Evolutionary conservation across 2,888 invertebrate species (phyloP).

Genomic region (Rotaria macrura): DNA sequence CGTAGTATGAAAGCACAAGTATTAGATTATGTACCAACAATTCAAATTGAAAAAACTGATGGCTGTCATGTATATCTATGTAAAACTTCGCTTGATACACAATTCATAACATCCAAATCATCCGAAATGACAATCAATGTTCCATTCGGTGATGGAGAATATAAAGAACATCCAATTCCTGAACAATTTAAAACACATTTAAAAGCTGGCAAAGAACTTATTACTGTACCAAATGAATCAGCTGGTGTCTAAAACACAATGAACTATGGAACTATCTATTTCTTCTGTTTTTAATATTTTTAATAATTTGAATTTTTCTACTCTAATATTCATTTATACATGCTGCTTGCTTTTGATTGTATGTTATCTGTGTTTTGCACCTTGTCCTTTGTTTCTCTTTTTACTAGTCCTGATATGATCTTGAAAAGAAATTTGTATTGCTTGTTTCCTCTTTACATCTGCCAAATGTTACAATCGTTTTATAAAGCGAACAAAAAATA

Average conservation of each 20-base stretch:
- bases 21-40: slow-evolving; percentile 81
- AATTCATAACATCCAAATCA: slow-evolving; percentile 89
- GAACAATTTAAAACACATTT: slow-evolving; percentile 74
- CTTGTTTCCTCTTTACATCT: not conserved
- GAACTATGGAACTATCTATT: not conserved
- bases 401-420: not conserved
- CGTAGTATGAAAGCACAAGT: slow-evolving; percentile 95
- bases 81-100: slow-evolving; percentile 70
- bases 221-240: not conserved
- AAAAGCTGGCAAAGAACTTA: not conserved
- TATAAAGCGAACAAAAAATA: not conserved
- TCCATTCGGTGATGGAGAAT: slow-evolving; percentile 70
- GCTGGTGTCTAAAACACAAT: not conserved
- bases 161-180: slow-evolving; percentile 71
- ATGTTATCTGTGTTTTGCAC: not conserved
- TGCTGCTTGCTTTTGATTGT: not conserved
- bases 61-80: slow-evolving; percentile 95
- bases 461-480: not conserved
- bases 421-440: not conserved
- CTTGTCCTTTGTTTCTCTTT: not conserved
- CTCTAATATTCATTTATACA: not conserved
- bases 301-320: not conserved
- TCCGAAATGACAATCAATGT: slow-evolving; percentile 96
- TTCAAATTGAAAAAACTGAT: slow-evolving; percentile 95
- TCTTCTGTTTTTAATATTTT: not conserved